phyloP scores from a whole-genome alignment of 1,140 invertebrate genomes.

The Zeugodacus cucurbitae region DNA sequence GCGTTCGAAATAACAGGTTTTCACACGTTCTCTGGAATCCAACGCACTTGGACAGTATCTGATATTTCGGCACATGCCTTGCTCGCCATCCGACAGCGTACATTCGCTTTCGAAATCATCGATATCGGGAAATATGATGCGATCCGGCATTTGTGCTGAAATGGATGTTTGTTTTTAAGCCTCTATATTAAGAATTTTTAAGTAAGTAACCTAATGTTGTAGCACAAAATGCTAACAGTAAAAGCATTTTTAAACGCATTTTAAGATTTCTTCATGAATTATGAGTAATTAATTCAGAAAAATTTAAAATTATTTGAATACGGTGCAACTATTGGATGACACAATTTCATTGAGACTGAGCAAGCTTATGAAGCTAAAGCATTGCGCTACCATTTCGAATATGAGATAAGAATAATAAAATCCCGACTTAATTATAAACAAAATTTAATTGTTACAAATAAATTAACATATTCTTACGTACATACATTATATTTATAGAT shows the following conservation, averaged over 20 bases:
- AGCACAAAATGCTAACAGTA: not conserved
- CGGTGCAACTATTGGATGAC: not conserved
- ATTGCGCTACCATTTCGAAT: not conserved
- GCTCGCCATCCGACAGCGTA: not conserved
- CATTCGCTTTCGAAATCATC: slow-evolving; percentile 41
- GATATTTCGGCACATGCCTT: slow-evolving; percentile 35
- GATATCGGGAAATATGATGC: slow-evolving; percentile 28
- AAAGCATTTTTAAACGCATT: not conserved
- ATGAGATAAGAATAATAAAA: not conserved
- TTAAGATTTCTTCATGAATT: not conserved
- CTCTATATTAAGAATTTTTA: not conserved
- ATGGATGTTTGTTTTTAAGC: not conserved
- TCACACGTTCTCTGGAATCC: slow-evolving; percentile 8
- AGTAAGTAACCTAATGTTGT: not conserved
- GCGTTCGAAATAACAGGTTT: slow-evolving; percentile 36
- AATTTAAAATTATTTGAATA: not conserved
- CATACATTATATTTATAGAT: not conserved
- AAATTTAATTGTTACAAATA: not conserved
- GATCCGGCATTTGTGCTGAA: slow-evolving; percentile 6
- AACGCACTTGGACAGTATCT: slow-evolving; percentile 40
- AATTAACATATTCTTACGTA: not conserved
- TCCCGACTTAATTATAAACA: not conserved
- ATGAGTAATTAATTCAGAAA: not conserved
- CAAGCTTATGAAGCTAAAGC: not conserved
- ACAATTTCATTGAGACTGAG: not conserved